Percentiles rank a stretch among this genome's conserved stretches.
These are phyloP conservation scores for Cephonodes hylas DNA, from an alignment of 2,888 invertebrate genomes.

Conservation along the genomic window DNA sequence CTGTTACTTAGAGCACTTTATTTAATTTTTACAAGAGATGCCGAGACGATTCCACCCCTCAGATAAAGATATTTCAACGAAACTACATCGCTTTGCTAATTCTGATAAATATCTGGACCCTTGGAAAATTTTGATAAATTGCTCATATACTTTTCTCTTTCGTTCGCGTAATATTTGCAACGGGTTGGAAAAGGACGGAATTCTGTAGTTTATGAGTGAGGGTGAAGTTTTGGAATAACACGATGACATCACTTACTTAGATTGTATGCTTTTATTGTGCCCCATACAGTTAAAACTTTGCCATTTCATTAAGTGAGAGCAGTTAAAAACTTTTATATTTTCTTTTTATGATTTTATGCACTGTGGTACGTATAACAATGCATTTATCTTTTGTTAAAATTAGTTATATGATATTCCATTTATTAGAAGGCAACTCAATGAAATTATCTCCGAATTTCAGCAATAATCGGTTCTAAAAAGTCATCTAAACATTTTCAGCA, in stretches of 20 bases:
- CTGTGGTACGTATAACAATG: too few relatives aligned
- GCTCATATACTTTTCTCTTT: not conserved
- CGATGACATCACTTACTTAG: constrained; percentile 8
- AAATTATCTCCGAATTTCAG: too few relatives aligned
- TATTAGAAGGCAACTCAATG: too few relatives aligned
- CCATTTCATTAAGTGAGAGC: not conserved
- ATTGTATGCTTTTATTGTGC: constrained; percentile 3
- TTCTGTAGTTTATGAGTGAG: not conserved
- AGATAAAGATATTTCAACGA: not conserved
- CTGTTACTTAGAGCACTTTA: not conserved
- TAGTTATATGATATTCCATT: too few relatives aligned
- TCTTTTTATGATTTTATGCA: not conserved
- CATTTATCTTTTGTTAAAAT: too few relatives aligned
- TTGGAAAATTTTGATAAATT: constrained; percentile 9
- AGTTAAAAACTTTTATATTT: constrained; percentile 1
- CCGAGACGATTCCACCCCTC: not conserved
- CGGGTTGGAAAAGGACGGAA: not conserved
- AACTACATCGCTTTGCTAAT: constrained; percentile 4
- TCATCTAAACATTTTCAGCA: too few relatives aligned
- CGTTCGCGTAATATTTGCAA: not conserved
- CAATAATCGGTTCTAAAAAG: too few relatives aligned
- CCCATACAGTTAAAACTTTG: constrained; percentile 3
- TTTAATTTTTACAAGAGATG: not conserved
- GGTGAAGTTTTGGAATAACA: not conserved
- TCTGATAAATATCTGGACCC: constrained; percentile 8